Evolutionary conservation across 1,140 invertebrate genomes (phyloP).

Genomic region (honey bee (Apis mellifera)): DNA sequence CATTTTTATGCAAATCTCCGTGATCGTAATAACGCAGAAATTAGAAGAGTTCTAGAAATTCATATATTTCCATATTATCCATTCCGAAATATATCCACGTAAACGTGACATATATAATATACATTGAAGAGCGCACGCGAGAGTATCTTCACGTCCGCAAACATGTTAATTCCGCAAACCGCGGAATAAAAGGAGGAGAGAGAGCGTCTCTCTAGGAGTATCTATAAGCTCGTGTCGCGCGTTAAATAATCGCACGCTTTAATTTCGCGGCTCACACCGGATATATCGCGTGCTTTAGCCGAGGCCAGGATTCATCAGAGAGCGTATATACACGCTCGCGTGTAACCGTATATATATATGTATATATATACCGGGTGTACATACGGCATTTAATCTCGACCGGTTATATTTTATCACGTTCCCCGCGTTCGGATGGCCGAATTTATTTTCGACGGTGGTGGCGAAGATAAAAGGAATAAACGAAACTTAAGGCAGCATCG

Average conservation of each 20-base stretch:
- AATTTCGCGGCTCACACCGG: neutral
- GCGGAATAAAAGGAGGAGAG: neutral
- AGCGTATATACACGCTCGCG: conserved; percentile 1
- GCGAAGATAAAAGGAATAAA: neutral
- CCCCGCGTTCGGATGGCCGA: neutral
- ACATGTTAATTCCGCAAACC: neutral
- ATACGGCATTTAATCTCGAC: conserved; percentile 12
- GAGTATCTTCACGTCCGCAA: too few species aligned
- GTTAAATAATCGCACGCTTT: conserved; percentile 2
- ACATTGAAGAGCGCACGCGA: too few species aligned
- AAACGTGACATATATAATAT: too few species aligned
- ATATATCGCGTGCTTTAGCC: neutral
- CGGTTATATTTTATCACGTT: neutral
- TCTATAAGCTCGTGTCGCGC: neutral
- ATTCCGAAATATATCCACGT: too few species aligned
- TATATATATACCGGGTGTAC: neutral
- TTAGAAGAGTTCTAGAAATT: too few species aligned
- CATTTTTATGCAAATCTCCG: too few species aligned
- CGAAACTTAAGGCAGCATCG: neutral
- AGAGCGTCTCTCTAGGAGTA: too few species aligned
- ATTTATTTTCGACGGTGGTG: neutral
- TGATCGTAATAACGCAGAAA: too few species aligned
- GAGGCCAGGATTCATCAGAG: neutral
- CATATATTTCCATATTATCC: too few species aligned
- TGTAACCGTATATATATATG: too few species aligned